phyloP scores from a whole-genome alignment of 2,113 vertebrate species.

The Tetraodon nigroviridis region DNA sequence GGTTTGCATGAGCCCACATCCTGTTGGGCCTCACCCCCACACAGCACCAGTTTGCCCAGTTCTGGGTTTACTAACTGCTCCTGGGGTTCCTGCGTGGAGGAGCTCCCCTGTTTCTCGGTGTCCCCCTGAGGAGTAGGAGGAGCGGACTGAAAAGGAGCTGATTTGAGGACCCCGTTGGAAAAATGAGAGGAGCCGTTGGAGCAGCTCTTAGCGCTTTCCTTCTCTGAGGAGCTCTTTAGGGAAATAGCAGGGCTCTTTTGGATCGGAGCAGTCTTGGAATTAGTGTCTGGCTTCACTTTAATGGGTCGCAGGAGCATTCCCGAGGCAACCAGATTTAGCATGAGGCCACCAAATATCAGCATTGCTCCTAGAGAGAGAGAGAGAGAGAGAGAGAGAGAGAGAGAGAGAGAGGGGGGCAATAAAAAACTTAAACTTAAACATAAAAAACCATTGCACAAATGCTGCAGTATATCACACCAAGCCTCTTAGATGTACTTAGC shows the following conservation, averaged over 20 bases:
- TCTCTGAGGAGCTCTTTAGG: conserved; percentile 60
- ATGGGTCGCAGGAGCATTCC: conserved; percentile 85
- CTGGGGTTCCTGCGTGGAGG: conserved; percentile 33
- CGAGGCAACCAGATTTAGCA: conserved; percentile 86
- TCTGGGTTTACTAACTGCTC: conserved; percentile 46
- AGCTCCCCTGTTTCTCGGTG: conserved; percentile 28
- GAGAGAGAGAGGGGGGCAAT: no score
- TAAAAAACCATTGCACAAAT: conserved; percentile 2
- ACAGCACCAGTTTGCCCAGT: conserved; percentile 37
- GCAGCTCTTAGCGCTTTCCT: conserved; percentile 61
- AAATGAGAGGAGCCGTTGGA: conserved; percentile 58
- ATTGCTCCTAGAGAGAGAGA: conserved; percentile 77
- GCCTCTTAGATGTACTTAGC: not conserved
- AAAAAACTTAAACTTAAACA: no score
- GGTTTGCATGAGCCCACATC: conserved; percentile 46
- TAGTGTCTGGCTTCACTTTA: conserved; percentile 34
- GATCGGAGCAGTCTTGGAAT: conserved; percentile 46
- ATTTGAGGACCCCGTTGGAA: conserved; percentile 68
- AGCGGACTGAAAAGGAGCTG: conserved; percentile 47
- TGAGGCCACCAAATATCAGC: conserved; percentile 84
- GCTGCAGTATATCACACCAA: not conserved
- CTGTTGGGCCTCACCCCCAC: conserved; percentile 34
- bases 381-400: no score
- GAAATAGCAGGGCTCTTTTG: conserved; percentile 55
- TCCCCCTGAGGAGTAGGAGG: conserved; percentile 34